Conservation (phyloP, 2,888 invertebrate genomes). For the Andricus curvator region DNA sequence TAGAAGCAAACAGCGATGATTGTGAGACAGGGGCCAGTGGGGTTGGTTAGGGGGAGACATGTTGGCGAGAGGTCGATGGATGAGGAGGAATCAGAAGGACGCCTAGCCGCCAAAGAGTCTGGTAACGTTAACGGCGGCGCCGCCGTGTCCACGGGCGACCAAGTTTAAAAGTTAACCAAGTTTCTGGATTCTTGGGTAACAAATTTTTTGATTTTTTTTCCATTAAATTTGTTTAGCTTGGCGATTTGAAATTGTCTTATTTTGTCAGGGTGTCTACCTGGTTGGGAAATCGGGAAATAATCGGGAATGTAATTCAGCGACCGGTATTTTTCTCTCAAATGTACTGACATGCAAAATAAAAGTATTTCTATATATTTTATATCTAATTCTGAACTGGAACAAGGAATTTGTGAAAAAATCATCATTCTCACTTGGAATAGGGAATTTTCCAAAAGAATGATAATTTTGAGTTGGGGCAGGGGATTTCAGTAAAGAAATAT, state of each 20-base stretch:
- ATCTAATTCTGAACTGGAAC: too few species aligned
- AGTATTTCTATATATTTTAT: too few species aligned
- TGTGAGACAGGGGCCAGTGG: neutral
- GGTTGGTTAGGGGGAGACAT: constrained; percentile 33
- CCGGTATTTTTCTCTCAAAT: too few species aligned
- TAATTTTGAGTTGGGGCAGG: too few species aligned
- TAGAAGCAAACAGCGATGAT: neutral
- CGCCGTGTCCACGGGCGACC: neutral
- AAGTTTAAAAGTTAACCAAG: neutral
- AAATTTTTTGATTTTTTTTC: neutral
- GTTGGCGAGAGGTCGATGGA: constrained; percentile 40
- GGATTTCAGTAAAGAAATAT: too few species aligned
- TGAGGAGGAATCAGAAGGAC: constrained; percentile 19
- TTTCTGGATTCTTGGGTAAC: neutral
- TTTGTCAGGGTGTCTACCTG: neutral
- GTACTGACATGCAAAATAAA: too few species aligned
- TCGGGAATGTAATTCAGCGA: too few species aligned
- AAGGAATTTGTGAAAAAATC: too few species aligned
- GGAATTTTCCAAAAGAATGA: too few species aligned
- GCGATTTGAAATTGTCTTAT: neutral
- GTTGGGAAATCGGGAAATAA: too few species aligned
- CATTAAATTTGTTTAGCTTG: neutral
- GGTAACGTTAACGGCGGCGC: neutral
- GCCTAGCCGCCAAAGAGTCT: constrained; percentile 19
- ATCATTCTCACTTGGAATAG: too few species aligned